Base-by-base conservation (phyloP, 2,888 invertebrate species). In the Dryococelus australis region DNA sequence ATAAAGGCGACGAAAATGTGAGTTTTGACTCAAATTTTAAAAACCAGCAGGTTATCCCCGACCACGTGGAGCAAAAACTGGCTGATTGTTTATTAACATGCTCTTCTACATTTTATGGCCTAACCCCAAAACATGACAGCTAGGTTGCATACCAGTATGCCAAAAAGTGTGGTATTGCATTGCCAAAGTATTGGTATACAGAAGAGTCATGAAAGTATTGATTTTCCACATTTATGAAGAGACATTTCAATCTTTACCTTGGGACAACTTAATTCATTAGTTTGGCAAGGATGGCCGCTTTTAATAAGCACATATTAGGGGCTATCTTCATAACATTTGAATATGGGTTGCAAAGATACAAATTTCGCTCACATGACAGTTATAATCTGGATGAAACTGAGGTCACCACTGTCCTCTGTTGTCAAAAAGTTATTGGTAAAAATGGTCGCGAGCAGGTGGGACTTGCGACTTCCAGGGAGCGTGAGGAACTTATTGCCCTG, bases 201-300 rank as follows among this genome's bases (percentile, higher is more conserved):
- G 85, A 86, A 6, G 43, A 87, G 85, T 86, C 53, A 47, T 87
- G 87, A 13, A 84, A 78, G n/a, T 87, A 89, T n/a, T 89, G 89
- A 88, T 16, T 87, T 12, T 79, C 84, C 24, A 43, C 79, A 24
- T 89, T 89, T 47, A 84, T 83, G 85, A 86, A 86, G 4, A 65
- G 87, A 47, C 43, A 88, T 86, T 83, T 85, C 10, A 47, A 84
- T 24, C 26, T 89, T 20, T 85, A 47, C 65, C 79, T 89, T 8
- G n/a, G 87, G 35, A 85, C 84, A 28, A 86, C 89, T 27, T 89
- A 89, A 84, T 85, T 83, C n/a, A 89, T 87, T 43, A 89, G 89
- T 84, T 81, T 89, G 28, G 28, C 87, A 28, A 53, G 88, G 12
- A 84, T 86, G n/a, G 85, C 86, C 16, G 86, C 86, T 43, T 89